Evolutionary conservation across 1,140 invertebrate genomes (phyloP), one percentile per base, ranked within the genome.

Genomic region (Brachionus rotundiformis): DNA sequence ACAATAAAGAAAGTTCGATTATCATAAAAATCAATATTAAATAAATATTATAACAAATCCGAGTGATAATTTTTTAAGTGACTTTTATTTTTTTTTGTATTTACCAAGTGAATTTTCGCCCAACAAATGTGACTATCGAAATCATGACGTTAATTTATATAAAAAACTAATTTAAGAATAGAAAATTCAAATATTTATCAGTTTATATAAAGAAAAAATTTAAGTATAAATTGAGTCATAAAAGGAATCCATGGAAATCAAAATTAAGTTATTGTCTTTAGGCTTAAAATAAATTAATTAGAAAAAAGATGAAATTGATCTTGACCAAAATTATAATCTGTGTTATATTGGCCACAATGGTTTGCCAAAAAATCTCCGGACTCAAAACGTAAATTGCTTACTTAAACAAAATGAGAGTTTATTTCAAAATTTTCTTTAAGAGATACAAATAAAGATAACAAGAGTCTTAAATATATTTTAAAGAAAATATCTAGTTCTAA

Each of bases 121-220:
- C 19, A 54, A 19, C 1, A 8, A 16, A 54, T 54, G n/a, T 54
- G 47, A 41, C 10, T 11, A 41, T 41, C 47, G 23, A 25, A 54
- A 54, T 19, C 47, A 54, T 54, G 47, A 54, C 47, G 47, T 54
- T 54, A 25, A 19, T 54, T 54, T 25, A 54, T 54, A 54, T 19
- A 19, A 54, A 54, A 54, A 54, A 19, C 19, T 54, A 54, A 54
- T 54, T 54, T 54, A 54, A 19, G 16, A 54, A 54, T 54, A 41
- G n/a, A 54, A 54, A 54, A 54, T 54, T 54, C 47, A 54, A 54
- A 54, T 54, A 54, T 54, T 54, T 54, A 54, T 54, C 47, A 54
- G 0, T 54, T 54, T 54, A 54, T 54, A 54, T 54, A 19, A 54
- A 23, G 47, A 54, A n/a, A n/a, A n/a, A 54, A 54, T 54, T 54